A percentile compares a stretch with the other conserved stretches of the same genome.
These are phyloP conservation scores for Trichogramma evanescens DNA, from an alignment of 2,888 invertebrate genomes.

Conservation along the genomic window DNA sequence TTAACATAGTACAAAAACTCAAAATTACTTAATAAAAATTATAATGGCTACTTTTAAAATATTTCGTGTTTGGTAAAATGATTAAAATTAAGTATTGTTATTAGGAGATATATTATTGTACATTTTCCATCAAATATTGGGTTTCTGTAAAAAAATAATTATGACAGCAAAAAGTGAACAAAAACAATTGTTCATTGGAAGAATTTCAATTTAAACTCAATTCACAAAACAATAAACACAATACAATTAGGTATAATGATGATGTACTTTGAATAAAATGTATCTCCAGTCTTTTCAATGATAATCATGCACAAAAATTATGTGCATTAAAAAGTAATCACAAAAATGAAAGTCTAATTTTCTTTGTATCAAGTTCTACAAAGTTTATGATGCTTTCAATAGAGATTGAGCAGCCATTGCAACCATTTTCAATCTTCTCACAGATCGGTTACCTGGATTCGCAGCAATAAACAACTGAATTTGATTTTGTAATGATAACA, in stretches of 20 bases:
- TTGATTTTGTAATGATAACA: constrained; percentile 70
- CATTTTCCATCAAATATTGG: constrained; percentile 15
- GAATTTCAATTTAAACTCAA: constrained; percentile 4
- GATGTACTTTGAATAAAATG: constrained; percentile 15
- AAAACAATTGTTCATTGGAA: not conserved
- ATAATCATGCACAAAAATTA: constrained; percentile 10
- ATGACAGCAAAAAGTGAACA: constrained; percentile 4
- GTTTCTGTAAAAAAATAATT: constrained; percentile 5
- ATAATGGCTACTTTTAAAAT: constrained; percentile 11
- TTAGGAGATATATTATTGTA: constrained; percentile 11
- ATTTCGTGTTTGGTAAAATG: constrained; percentile 7
- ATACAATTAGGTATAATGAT: constrained; percentile 10
- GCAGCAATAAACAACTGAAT: constrained; percentile 61
- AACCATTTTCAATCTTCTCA: constrained; percentile 62
- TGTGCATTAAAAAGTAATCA: constrained; percentile 10
- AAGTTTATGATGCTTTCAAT: constrained; percentile 37
- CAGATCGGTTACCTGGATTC: constrained; percentile 61
- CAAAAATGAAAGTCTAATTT: constrained; percentile 16
- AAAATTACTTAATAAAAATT: constrained; percentile 16
- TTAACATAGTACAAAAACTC: constrained; percentile 15
- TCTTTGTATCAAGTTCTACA: constrained; percentile 9
- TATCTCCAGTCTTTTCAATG: constrained; percentile 20
- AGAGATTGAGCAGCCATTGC: constrained; percentile 63
- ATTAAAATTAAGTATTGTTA: constrained; percentile 13
- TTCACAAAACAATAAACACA: constrained; percentile 11